Evolutionary conservation across 2,113 vertebrate species (phyloP).

Genomic region (human): DNA sequence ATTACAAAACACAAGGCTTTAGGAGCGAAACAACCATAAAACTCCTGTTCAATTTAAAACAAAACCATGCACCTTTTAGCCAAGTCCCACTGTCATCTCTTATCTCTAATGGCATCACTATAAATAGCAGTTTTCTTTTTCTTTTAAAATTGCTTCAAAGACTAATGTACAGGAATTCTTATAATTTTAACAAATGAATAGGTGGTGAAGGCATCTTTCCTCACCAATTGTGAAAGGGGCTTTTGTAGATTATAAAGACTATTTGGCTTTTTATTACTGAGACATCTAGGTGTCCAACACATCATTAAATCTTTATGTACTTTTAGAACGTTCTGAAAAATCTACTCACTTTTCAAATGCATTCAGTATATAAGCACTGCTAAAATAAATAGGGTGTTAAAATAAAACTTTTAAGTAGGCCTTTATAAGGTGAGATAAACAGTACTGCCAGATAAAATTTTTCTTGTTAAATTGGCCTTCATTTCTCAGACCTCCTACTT

Average conservation of each 20-base stretch:
- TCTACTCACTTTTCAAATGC: slow-evolving; percentile 8
- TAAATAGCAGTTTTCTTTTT: slow-evolving; percentile 76
- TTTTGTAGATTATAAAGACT: slow-evolving; percentile 66
- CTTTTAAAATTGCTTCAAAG: slow-evolving; percentile 66
- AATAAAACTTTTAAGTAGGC: slow-evolving; percentile 27
- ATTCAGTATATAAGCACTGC: background rate
- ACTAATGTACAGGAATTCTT: slow-evolving; percentile 69
- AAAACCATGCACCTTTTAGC: slow-evolving; percentile 17
- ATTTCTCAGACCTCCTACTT: background rate
- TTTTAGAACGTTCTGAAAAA: slow-evolving; percentile 77
- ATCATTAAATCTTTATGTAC: slow-evolving; percentile 74
- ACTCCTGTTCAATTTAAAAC: background rate
- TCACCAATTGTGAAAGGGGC: background rate
- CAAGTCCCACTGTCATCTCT: slow-evolving; percentile 51
- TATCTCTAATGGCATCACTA: slow-evolving; percentile 40
- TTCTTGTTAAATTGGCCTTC: slow-evolving; percentile 13
- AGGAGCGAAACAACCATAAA: slow-evolving; percentile 16
- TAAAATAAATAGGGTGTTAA: slow-evolving; percentile 60
- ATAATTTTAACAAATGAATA: slow-evolving; percentile 72
- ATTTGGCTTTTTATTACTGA: slow-evolving; percentile 66
- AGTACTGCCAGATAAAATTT: slow-evolving; percentile 4
- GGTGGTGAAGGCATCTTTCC: slow-evolving; percentile 42
- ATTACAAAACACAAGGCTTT: background rate
- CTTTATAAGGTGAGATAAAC: slow-evolving; percentile 13
- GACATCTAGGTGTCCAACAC: slow-evolving; percentile 64